A percentile compares a stretch with the other conserved stretches of the same genome.
phyloP scores from a whole-genome alignment of 2,888 invertebrate species.

The Troides oblongomaculatus region DNA sequence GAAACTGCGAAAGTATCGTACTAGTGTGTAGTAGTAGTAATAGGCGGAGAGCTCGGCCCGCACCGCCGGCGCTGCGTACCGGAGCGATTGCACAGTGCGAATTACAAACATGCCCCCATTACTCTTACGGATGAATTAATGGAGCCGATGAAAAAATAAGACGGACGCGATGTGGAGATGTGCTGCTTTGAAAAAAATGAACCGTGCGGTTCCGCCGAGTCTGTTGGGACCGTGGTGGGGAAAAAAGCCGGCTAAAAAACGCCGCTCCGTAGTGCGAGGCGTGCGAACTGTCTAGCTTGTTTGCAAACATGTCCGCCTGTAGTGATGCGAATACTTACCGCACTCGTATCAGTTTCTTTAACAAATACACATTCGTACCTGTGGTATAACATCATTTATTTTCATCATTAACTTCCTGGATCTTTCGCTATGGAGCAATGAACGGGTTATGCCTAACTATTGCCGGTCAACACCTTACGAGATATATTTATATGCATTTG shows the following conservation, averaged over 20 bases:
- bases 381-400: too few relatives aligned
- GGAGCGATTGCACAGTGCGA: not conserved
- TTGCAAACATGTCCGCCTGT: constrained; percentile 27
- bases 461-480: too few relatives aligned
- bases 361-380: too few relatives aligned
- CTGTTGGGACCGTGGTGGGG: constrained; percentile 32
- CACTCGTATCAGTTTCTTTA: too few relatives aligned
- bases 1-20: too few relatives aligned
- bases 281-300: constrained; percentile 1
- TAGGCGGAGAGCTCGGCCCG: too few relatives aligned
- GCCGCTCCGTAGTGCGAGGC: not conserved
- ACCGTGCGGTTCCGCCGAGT: constrained; percentile 38
- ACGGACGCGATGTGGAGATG: constrained; percentile 1
- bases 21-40: too few relatives aligned
- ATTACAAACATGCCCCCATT: not conserved
- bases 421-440: too few relatives aligned
- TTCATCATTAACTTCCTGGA: too few relatives aligned
- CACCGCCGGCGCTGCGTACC: too few relatives aligned
- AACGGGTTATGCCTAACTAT: too few relatives aligned
- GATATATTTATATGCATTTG: too few relatives aligned
- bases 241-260: constrained; percentile 37
- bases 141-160: constrained; percentile 4
- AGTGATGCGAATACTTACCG: not conserved
- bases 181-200: constrained; percentile 24
- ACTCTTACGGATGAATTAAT: not conserved